These are phyloP conservation scores for Ochropleura leucogaster DNA, from an alignment of 2,888 invertebrate genomes.

Conservation along the genomic window DNA sequence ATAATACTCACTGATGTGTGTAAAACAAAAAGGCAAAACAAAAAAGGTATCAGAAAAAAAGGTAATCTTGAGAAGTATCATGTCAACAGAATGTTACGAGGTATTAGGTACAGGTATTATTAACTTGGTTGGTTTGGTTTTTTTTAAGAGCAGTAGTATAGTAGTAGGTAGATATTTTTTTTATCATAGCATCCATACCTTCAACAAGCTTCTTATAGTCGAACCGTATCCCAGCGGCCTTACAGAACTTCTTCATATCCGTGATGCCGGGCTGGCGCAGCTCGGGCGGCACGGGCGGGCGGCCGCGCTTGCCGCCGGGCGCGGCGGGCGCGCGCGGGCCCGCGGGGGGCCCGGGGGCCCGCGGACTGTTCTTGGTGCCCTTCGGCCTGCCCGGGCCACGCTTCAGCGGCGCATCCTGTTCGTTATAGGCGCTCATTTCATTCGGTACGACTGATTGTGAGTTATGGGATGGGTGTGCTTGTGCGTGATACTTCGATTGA, in stretches of 20 bases:
- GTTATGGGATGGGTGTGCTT: slow-evolving; percentile 16
- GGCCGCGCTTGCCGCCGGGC: slow-evolving; percentile 77
- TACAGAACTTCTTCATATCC: slow-evolving; percentile 89
- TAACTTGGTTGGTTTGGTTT: too few species aligned
- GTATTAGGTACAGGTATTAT: too few species aligned
- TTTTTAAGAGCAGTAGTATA: too few species aligned
- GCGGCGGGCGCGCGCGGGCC: slow-evolving; percentile 26
- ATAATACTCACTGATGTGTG: too few species aligned
- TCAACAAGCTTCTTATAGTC: slow-evolving; percentile 89
- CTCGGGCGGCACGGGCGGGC: slow-evolving; percentile 87
- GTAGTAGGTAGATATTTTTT: too few species aligned
- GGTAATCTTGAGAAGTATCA: too few species aligned
- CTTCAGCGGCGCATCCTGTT: slow-evolving; percentile 81
- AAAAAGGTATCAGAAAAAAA: too few species aligned
- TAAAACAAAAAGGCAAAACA: too few species aligned
- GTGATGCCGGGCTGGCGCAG: slow-evolving; percentile 87
- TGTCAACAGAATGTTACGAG: too few species aligned
- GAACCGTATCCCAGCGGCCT: slow-evolving; percentile 88
- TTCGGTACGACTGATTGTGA: slow-evolving; percentile 46
- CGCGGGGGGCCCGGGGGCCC: slow-evolving; percentile 30
- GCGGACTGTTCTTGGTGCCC: slow-evolving; percentile 80
- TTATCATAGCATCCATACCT: slow-evolving; percentile 76
- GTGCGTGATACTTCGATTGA: slow-evolving; percentile 7
- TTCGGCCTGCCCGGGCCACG: slow-evolving; percentile 86
- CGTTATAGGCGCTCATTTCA: slow-evolving; percentile 52